A percentile compares a stretch with the other conserved stretches of the same genome.
Evolutionary conservation across 1,140 invertebrate species (phyloP).

Genomic region (Temnothorax nylanderi): DNA sequence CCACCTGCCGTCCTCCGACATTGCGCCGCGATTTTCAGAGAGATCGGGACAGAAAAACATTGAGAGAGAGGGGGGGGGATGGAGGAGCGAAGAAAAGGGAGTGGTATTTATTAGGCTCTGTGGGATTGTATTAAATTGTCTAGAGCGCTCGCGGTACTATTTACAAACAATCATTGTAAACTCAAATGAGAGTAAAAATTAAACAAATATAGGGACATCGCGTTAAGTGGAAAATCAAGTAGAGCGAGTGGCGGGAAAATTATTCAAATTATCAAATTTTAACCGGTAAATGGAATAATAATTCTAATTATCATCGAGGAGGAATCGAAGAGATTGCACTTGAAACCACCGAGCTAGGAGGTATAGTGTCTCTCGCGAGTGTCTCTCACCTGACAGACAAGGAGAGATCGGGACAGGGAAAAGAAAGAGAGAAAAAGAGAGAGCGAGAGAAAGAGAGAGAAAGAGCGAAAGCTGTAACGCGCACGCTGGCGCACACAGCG

Average conservation of each 20-base stretch:
- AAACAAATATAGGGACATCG: background rate
- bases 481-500: conserved; percentile 39
- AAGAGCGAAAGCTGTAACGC: conserved; percentile 26
- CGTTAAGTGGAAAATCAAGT: background rate
- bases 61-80: background rate
- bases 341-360: conserved; percentile 22
- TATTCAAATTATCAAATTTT: background rate
- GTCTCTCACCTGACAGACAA: conserved; percentile 38
- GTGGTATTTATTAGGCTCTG: background rate
- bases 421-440: background rate
- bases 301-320: conserved; percentile 27
- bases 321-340: conserved; percentile 34
- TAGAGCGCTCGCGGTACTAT: background rate
- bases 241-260: background rate
- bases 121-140: background rate
- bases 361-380: background rate
- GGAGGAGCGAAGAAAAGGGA: background rate
- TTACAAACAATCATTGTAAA: background rate
- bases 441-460: conserved; percentile 20
- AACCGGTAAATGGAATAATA: conserved; percentile 3
- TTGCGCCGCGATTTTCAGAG: conserved; percentile 74
- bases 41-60: background rate
- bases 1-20: conserved; percentile 75
- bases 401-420: conserved; percentile 13
- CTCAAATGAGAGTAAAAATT: background rate